Evolutionary conservation across 2,888 invertebrate species (phyloP).

Genomic region (Phaedon cochleariae): DNA sequence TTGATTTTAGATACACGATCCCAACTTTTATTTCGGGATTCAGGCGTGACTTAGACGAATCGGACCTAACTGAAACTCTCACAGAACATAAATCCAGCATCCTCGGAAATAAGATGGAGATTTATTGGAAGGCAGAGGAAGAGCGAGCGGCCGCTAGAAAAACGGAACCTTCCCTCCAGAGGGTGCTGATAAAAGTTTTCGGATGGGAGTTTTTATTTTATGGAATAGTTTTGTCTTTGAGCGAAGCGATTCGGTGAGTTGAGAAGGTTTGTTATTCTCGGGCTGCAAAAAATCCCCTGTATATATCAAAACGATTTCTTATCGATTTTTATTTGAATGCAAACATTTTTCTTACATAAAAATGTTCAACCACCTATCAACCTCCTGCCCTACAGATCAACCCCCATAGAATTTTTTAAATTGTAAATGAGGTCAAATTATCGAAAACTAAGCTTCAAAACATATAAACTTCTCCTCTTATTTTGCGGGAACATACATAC

Average conservation of each 20-base stretch:
- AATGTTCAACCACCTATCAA: too few species aligned
- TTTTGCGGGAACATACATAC: too few species aligned
- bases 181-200: slow-evolving; percentile 69
- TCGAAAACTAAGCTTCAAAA: too few species aligned
- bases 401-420: too few species aligned
- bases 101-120: slow-evolving; percentile 72
- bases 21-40: slow-evolving; percentile 75
- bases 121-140: slow-evolving; percentile 71
- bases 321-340: too few species aligned
- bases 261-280: background rate
- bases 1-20: slow-evolving; percentile 71
- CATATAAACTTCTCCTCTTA: too few species aligned
- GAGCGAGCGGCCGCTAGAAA: slow-evolving; percentile 57
- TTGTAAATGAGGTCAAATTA: too few species aligned
- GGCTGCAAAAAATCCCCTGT: too few species aligned
- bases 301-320: too few species aligned
- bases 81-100: slow-evolving; percentile 73
- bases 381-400: too few species aligned
- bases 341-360: too few species aligned
- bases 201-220: slow-evolving; percentile 69
- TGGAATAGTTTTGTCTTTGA: slow-evolving; percentile 69
- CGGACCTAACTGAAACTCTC: slow-evolving; percentile 73
- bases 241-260: slow-evolving; percentile 68
- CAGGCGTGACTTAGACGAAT: slow-evolving; percentile 71
- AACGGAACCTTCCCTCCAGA: slow-evolving; percentile 69